Evolutionary conservation across 2,113 vertebrate species (phyloP).

Genomic region (Corythornis cristatus): DNA sequence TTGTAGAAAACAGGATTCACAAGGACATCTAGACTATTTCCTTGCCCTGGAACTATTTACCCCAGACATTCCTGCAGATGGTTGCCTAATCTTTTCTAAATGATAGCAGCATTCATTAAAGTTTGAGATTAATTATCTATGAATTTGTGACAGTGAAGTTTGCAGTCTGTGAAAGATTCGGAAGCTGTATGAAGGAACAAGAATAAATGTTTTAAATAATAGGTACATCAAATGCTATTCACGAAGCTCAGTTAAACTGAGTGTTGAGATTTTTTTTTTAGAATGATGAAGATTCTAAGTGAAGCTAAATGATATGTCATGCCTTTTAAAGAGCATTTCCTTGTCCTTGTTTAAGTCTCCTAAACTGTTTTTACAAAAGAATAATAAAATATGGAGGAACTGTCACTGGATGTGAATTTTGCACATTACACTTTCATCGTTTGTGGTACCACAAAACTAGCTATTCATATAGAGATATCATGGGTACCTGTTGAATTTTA

Average conservation of each 20-base stretch:
- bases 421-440: not conserved
- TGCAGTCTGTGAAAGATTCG: not conserved
- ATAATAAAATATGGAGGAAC: not conserved
- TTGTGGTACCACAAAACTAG: not conserved
- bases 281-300: not conserved
- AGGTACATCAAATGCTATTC: not conserved
- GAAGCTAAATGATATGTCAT: not conserved
- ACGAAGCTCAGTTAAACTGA: not conserved
- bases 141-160: not conserved
- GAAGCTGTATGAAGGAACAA: not conserved
- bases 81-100: slow-evolving; percentile 33
- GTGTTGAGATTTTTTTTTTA: fast-evolving
- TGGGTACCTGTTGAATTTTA: not conserved
- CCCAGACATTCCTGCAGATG: not conserved
- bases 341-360: not conserved
- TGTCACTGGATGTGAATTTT: not conserved
- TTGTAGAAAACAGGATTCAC: not conserved
- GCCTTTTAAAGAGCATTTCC: not conserved
- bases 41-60: slow-evolving; percentile 5
- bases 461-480: not conserved
- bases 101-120: slow-evolving; percentile 9
- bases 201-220: not conserved
- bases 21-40: slow-evolving; percentile 4
- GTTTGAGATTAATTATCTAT: not conserved
- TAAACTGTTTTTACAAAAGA: not conserved